Evolutionary conservation across 2,888 invertebrate species (phyloP).

Genomic region (Pachliopta kotzebuea): DNA sequence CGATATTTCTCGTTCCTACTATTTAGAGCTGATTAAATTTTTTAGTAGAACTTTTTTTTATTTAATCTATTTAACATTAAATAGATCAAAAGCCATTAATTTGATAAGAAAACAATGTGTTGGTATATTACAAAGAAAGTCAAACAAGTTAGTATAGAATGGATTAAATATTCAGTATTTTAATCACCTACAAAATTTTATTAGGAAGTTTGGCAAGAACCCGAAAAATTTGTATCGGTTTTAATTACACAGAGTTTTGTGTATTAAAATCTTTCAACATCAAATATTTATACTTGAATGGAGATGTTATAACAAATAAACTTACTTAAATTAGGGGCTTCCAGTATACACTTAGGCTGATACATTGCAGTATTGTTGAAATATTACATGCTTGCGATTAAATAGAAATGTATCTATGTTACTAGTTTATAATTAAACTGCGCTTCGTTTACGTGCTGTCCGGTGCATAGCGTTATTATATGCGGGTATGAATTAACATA

Average conservation of each 20-base stretch:
- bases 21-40: background rate
- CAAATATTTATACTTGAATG: background rate
- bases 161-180: too few relatives aligned
- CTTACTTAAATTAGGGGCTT: background rate
- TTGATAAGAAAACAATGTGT: background rate
- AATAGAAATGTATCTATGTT: constrained; percentile 9
- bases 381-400: constrained; percentile 26
- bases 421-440: constrained; percentile 11
- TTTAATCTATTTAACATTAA: too few relatives aligned
- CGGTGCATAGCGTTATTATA: background rate
- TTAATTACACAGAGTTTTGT: too few relatives aligned
- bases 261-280: background rate
- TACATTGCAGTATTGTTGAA: constrained; percentile 28
- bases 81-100: background rate
- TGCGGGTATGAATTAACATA: constrained; percentile 10
- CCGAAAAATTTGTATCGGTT: too few relatives aligned
- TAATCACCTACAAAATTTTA: too few relatives aligned
- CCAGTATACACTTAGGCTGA: constrained; percentile 17
- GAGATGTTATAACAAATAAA: background rate
- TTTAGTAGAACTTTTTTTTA: too few relatives aligned
- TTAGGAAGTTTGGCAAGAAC: too few relatives aligned
- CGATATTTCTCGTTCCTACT: background rate
- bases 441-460: constrained; percentile 9
- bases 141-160: too few relatives aligned
- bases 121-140: too few relatives aligned